These are phyloP conservation scores for Xestoiulus laeticollis DNA, from an alignment of 2,888 invertebrate genomes.

Conservation along the genomic window DNA sequence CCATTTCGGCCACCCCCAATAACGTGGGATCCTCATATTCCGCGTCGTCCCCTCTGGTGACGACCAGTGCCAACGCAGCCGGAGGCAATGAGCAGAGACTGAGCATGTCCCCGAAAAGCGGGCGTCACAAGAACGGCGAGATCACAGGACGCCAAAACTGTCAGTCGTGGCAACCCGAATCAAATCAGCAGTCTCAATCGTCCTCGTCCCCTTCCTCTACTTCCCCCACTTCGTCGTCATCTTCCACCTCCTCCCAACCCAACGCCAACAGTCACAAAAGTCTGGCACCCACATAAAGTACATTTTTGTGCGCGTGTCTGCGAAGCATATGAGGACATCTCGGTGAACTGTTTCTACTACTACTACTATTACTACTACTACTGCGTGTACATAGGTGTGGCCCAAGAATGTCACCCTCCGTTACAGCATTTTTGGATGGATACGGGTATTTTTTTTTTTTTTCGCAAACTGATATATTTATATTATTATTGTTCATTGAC, in stretches of 20 bases:
- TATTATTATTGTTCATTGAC: conserved; percentile 52
- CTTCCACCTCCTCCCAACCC: conserved; percentile 49
- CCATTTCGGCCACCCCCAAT: conserved; percentile 51
- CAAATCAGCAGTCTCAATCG: conserved; percentile 43
- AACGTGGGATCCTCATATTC: conserved; percentile 44
- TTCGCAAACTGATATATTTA: conserved; percentile 52
- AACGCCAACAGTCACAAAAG: conserved; percentile 52
- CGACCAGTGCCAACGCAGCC: conserved; percentile 19
- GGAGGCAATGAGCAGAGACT: conserved; percentile 35
- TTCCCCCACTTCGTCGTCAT: conserved; percentile 49
- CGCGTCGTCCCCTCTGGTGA: conserved; percentile 23
- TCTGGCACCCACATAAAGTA: conserved; percentile 42
- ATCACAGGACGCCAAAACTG: background rate
- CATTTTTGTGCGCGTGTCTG: background rate
- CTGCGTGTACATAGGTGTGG: conserved; percentile 50
- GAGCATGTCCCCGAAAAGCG: conserved; percentile 12
- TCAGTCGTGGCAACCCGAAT: conserved; percentile 43
- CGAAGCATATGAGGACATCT: conserved; percentile 40
- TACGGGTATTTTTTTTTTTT: conserved; percentile 56
- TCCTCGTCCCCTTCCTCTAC: conserved; percentile 36
- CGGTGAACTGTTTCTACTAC: conserved; percentile 50
- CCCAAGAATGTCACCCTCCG: conserved; percentile 47
- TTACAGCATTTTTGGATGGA: conserved; percentile 55
- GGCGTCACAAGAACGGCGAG: background rate
- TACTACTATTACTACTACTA: conserved; percentile 47